Conservation (phyloP, 2,113 vertebrate species). For the Thalassarche chlororhynchos region DNA sequence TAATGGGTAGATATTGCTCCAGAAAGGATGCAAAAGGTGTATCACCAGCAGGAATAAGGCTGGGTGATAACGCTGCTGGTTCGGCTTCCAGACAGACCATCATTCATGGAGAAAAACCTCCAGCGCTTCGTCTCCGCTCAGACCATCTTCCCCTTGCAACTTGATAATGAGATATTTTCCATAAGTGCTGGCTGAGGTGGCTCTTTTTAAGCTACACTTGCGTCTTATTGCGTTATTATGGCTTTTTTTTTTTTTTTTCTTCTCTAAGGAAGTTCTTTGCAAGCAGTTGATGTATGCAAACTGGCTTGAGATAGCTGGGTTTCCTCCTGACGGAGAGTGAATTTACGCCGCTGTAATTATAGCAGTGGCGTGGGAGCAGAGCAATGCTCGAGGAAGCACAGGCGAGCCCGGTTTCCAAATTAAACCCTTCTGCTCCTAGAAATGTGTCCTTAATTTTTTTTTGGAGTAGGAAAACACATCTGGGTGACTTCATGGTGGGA, state of each 20-base stretch:
- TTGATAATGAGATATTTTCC: background rate
- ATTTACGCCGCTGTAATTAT: background rate
- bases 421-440: background rate
- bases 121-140: fast-evolving
- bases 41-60: background rate
- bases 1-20: background rate
- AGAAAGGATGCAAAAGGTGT: background rate
- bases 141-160: background rate
- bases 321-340: background rate
- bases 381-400: too few relatives aligned
- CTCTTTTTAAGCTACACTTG: background rate
- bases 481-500: background rate
- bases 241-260: background rate
- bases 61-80: background rate
- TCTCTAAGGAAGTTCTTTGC: background rate
- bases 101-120: background rate
- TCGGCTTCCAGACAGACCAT: background rate
- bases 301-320: background rate
- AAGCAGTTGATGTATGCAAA: background rate
- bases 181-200: background rate
- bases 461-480: background rate
- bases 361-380: background rate
- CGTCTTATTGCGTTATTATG: fast-evolving
- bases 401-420: background rate
- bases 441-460: background rate